phyloP scores from a whole-genome alignment of 2,888 invertebrate genomes.

The Acrobasis suavella region DNA sequence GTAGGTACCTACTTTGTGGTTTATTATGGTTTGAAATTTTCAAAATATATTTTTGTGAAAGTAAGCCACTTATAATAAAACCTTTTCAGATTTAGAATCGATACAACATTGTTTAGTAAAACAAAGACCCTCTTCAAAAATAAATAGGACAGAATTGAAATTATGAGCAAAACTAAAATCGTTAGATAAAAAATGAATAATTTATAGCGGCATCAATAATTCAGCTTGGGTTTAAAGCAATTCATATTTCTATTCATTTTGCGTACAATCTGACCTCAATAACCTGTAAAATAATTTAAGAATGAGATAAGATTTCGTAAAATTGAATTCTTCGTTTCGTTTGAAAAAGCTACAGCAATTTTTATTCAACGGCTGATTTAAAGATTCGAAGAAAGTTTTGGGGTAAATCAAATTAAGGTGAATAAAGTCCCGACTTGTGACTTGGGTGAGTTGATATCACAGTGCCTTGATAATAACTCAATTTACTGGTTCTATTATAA shows the following conservation, averaged over 20 bases:
- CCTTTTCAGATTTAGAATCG: background rate
- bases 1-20: background rate
- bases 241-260: constrained; percentile 17
- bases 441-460: background rate
- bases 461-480: no score
- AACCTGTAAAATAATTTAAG: constrained; percentile 10
- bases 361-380: background rate
- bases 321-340: background rate
- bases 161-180: constrained; percentile 3
- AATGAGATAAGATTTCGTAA: constrained; percentile 1
- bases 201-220: constrained; percentile 6
- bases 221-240: constrained; percentile 9
- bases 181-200: constrained; percentile 7
- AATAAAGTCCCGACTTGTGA: background rate
- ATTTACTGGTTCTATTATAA: no score
- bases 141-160: background rate
- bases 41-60: background rate
- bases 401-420: background rate
- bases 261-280: constrained; percentile 11
- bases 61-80: background rate
- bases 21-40: background rate
- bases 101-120: background rate
- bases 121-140: background rate
- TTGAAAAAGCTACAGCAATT: background rate
- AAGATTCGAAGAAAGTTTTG: background rate